phyloP scores from a whole-genome alignment of 2,888 invertebrate genomes.

The Nycteola revayana region DNA sequence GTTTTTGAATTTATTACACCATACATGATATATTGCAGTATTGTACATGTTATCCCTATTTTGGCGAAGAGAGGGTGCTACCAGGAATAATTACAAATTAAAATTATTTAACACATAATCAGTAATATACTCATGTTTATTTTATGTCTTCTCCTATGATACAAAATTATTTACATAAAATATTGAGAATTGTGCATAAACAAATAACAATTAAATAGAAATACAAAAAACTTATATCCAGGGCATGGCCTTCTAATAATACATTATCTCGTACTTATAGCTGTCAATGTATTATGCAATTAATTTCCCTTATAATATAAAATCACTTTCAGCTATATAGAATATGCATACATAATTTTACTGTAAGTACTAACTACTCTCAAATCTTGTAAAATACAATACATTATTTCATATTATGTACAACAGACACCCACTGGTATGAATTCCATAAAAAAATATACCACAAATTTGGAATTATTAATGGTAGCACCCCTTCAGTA shows the following conservation, averaged over 20 bases:
- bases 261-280: conserved; percentile 74
- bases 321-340: conserved; percentile 81
- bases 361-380: conserved; percentile 79
- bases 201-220: conserved; percentile 83
- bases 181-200: conserved; percentile 83
- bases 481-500: conserved; percentile 83
- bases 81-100: conserved; percentile 83
- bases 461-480: conserved; percentile 80
- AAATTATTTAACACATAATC: conserved; percentile 80
- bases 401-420: conserved; percentile 76
- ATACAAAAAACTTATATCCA: conserved; percentile 78
- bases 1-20: conserved; percentile 14
- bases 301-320: conserved; percentile 76
- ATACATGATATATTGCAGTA: conserved; percentile 21
- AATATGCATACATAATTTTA: conserved; percentile 79
- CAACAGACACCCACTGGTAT: conserved; percentile 80
- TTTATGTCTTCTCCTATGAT: conserved; percentile 81
- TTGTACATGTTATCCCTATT: conserved; percentile 80
- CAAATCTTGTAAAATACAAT: conserved; percentile 81
- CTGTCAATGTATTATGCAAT: conserved; percentile 79
- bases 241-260: conserved; percentile 74
- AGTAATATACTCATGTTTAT: conserved; percentile 83
- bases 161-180: conserved; percentile 83
- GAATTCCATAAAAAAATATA: conserved; percentile 80
- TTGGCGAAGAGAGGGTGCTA: conserved; percentile 81